A percentile compares a stretch with the other conserved stretches of the same genome.
phyloP scores from a whole-genome alignment of 2,113 vertebrate genomes.

The Polypterus bichir region DNA sequence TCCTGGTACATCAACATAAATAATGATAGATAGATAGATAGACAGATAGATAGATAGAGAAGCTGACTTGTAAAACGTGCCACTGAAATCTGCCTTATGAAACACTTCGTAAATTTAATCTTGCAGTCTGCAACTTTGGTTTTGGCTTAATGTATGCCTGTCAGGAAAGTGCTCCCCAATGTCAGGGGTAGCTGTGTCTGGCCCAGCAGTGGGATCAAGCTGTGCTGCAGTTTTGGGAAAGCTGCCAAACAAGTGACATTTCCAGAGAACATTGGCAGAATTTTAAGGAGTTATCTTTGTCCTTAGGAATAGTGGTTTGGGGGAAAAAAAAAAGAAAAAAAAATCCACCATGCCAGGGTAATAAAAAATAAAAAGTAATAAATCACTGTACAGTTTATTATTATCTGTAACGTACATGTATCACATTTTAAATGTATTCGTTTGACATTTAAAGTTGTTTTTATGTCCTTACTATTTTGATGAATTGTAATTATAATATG shows the following conservation, averaged over 20 bases:
- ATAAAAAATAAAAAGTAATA: conserved; percentile 1
- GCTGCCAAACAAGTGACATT: conserved; percentile 49
- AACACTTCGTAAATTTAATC: conserved; percentile 5
- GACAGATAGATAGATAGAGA: neutral
- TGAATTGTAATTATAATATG: too few relatives aligned
- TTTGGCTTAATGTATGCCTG: conserved; percentile 45
- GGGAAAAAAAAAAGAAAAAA: conserved; percentile 18
- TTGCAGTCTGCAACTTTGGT: conserved; percentile 24
- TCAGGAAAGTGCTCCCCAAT: conserved; percentile 37
- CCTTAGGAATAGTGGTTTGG: conserved; percentile 33
- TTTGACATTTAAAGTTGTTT: too few relatives aligned
- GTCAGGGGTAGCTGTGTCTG: conserved; percentile 29
- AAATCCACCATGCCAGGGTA: neutral
- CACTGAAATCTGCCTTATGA: neutral
- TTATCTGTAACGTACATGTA: too few relatives aligned
- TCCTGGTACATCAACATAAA: too few relatives aligned
- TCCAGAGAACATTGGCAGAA: conserved; percentile 38
- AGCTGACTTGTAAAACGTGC: neutral
- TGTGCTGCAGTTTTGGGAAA: conserved; percentile 35
- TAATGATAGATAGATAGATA: too few relatives aligned
- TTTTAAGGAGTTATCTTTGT: conserved; percentile 48
- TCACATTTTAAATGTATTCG: too few relatives aligned
- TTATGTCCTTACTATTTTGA: too few relatives aligned
- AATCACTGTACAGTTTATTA: conserved; percentile 1
- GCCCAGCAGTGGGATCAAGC: conserved; percentile 35